phyloP scores from a whole-genome alignment of 2,113 vertebrate genomes.

The Colistium nudipinnis region DNA sequence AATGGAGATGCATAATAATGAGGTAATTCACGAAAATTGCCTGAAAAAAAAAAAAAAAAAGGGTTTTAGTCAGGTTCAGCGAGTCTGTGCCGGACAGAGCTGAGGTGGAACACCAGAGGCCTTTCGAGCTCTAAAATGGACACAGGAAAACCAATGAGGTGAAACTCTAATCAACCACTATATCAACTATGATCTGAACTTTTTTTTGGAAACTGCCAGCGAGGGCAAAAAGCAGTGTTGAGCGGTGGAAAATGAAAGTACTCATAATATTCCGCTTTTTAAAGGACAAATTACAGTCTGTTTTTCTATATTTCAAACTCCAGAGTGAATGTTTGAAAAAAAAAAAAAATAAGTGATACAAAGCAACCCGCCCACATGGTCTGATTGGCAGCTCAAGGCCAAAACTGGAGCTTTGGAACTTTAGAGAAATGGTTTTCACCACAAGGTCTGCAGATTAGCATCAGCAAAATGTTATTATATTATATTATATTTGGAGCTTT shows the following conservation, averaged over 20 bases:
- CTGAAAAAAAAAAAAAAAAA: constrained; percentile 29
- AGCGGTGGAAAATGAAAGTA: neutral
- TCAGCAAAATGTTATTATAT: too few relatives aligned
- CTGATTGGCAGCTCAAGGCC: neutral
- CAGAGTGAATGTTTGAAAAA: too few relatives aligned
- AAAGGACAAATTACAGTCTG: neutral
- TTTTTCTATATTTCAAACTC: neutral
- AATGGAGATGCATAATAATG: constrained; percentile 30
- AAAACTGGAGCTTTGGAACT: neutral
- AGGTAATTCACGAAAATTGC: constrained; percentile 48
- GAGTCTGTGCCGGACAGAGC: neutral
- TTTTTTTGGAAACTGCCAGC: neutral
- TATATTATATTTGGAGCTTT: too few relatives aligned
- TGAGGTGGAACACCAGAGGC: constrained; percentile 13
- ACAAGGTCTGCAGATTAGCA: too few relatives aligned
- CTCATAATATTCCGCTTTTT: neutral
- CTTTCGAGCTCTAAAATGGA: constrained; percentile 15
- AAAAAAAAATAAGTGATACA: neutral
- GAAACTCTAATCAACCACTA: constrained; percentile 3
- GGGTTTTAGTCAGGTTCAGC: constrained; percentile 44
- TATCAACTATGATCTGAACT: neutral
- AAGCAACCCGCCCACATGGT: neutral
- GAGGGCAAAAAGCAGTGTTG: neutral
- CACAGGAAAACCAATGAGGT: constrained; percentile 7
- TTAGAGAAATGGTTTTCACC: neutral